These are phyloP conservation scores for Egretta garzetta DNA, from an alignment of 2,113 vertebrate genomes.

Conservation along the genomic window DNA sequence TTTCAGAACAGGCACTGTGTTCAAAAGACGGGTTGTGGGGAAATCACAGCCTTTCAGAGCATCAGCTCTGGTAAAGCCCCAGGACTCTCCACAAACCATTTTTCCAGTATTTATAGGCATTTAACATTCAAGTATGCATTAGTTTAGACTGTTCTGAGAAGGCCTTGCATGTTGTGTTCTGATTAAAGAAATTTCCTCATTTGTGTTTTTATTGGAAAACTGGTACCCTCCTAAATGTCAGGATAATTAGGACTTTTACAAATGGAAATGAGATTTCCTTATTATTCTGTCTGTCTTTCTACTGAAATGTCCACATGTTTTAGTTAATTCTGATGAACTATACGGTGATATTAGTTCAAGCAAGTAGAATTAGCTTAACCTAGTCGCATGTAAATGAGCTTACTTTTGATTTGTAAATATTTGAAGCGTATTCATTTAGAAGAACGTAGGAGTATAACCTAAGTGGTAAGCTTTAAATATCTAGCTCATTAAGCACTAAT, in stretches of 20 bases:
- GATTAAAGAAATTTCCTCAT: not conserved
- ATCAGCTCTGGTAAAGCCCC: not conserved
- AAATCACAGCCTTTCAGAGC: not conserved
- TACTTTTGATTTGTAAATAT: not conserved
- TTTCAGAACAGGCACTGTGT: not conserved
- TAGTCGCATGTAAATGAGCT: not conserved
- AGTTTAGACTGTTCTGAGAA: not conserved
- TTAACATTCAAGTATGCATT: not conserved
- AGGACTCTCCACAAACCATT: not conserved
- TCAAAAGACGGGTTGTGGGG: not conserved
- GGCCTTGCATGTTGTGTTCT: not conserved
- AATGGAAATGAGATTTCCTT: constrained; percentile 1
- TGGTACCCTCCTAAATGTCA: not conserved
- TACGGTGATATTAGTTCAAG: not conserved
- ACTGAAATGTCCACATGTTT: not conserved
- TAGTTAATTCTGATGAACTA: not conserved
- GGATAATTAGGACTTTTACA: not conserved
- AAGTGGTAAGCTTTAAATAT: not conserved
- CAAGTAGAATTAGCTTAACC: not conserved
- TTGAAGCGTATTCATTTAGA: not conserved
- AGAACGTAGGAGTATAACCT: not conserved
- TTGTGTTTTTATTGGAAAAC: constrained; percentile 22
- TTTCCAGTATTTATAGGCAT: not conserved
- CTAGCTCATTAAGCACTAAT: not conserved
- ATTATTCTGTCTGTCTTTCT: not conserved